Conservation (phyloP, 2,888 invertebrate species). For the Phoenoteleia sp. region DNA sequence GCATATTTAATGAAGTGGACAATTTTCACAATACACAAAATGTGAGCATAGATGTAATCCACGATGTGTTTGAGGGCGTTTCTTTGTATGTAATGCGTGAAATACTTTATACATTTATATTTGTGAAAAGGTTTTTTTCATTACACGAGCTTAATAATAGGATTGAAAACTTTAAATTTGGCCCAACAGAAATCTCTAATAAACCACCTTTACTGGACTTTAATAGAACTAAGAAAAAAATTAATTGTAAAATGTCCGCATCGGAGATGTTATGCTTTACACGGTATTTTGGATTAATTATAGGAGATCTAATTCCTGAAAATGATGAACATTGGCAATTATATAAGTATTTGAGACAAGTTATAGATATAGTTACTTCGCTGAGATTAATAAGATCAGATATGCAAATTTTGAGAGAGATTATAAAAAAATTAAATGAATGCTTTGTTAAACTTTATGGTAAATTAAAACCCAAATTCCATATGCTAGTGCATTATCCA, state of each 20-base stretch:
- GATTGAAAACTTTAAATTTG: conserved; percentile 27
- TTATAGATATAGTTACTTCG: conserved; percentile 43
- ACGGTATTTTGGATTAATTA: conserved; percentile 39
- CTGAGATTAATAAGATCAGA: conserved; percentile 18
- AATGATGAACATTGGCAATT: conserved; percentile 28
- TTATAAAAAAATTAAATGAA: conserved; percentile 4
- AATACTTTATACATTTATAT: conserved; percentile 20
- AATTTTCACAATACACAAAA: not conserved
- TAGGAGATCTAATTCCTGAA: conserved; percentile 31
- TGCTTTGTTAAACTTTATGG: conserved; percentile 19
- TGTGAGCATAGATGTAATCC: not conserved
- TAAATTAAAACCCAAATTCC: conserved; percentile 45
- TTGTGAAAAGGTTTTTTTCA: conserved; percentile 26
- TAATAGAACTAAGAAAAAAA: not conserved
- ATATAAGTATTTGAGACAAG: conserved; percentile 36
- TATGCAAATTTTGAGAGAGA: not conserved
- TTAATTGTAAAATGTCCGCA: not conserved
- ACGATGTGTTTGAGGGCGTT: not conserved
- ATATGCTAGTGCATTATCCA: conserved; percentile 35
- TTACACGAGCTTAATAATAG: conserved; percentile 7
- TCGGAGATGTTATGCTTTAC: conserved; percentile 28
- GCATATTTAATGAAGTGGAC: not conserved
- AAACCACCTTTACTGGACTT: conserved; percentile 24
- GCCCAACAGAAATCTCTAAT: conserved; percentile 30
- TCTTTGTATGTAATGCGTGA: not conserved